Percentiles rank a stretch among this genome's conserved stretches.
phyloP scores from a whole-genome alignment of 2,797 vertebrate species.

The Acrossocheilus fasciatus region DNA sequence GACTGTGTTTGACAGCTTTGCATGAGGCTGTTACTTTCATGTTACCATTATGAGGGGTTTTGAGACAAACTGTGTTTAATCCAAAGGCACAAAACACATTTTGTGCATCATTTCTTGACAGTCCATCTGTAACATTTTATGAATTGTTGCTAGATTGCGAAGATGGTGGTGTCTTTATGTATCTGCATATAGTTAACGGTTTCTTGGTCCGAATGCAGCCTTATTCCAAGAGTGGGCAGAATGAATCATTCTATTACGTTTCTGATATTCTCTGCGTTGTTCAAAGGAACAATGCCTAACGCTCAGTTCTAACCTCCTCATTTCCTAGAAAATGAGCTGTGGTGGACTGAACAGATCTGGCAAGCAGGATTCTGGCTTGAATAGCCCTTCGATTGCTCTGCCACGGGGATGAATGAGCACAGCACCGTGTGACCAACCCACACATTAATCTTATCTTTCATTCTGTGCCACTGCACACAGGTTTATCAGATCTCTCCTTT shows the following conservation, averaged over 20 bases:
- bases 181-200: not conserved
- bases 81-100: not conserved
- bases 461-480: conserved; percentile 50
- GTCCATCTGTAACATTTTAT: not conserved
- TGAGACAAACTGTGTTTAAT: not conserved
- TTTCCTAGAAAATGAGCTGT: conserved; percentile 45
- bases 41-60: conserved; percentile 10
- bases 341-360: conserved; percentile 26
- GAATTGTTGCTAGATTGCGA: not conserved
- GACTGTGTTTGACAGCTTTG: conserved; percentile 37
- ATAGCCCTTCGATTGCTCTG: conserved; percentile 57
- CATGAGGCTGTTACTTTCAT: conserved; percentile 42
- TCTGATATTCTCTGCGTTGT: not conserved
- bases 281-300: conserved; percentile 23
- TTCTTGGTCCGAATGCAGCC: not conserved
- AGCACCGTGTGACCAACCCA: conserved; percentile 51
- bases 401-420: conserved; percentile 60
- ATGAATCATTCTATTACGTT: not conserved
- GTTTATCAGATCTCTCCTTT: conserved; percentile 44
- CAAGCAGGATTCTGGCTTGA: conserved; percentile 53
- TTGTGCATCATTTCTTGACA: not conserved
- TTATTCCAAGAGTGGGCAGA: conserved; percentile 23
- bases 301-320: not conserved
- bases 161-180: not conserved
- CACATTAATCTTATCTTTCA: conserved; percentile 63